Evolutionary conservation across 1,140 invertebrate species (phyloP), one percentile per base, ranked within the genome.

Genomic region (Hydropsyche tenuis): DNA sequence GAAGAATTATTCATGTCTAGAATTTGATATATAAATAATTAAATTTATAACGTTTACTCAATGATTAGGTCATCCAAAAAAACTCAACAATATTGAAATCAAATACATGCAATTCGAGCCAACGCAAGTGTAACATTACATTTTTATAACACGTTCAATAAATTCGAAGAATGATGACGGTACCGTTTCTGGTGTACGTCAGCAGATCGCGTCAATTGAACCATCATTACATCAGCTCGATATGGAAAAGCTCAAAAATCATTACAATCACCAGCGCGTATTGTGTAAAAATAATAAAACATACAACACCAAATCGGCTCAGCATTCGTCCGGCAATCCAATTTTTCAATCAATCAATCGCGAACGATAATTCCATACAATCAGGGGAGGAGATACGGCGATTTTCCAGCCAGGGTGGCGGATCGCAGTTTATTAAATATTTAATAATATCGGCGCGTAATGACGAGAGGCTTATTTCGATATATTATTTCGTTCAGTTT

Each of bases 211-310:
- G 5, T 60, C 56, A 60, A 60, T 60, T 37, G 30, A 37, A 37
- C 30, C 30, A 9, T 37, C 30, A 37, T 37, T 60, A 60, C 22
- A 5, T 22, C 16, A n/a, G 56, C 56, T 60, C 22, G 9, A 60
- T 60, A 60, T 60, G 56, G 56, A 60, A 60, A 60, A 60, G 56
- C 22, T 60, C 22, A 25, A 60, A 60, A 60, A 60, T 60, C 22
- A 60, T 60, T 60, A 60, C 56, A 25, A 60, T n/a, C 20, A 53
- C 20, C 16, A 20, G 37, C 37, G 45, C 30, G 30, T 9, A 37
- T 37, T 37, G 9, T 37, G 9, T 9, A 9, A 37, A 37, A 37
- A 37, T 37, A 37, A 37, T 37, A 37, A 37, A 37, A 37, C 30
- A 37, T 9, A 37, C 30, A 37, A 37, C 30, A 37, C 30, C 30